phyloP scores from a whole-genome alignment of 2,888 invertebrate genomes.

The Dryomyza anilis region DNA sequence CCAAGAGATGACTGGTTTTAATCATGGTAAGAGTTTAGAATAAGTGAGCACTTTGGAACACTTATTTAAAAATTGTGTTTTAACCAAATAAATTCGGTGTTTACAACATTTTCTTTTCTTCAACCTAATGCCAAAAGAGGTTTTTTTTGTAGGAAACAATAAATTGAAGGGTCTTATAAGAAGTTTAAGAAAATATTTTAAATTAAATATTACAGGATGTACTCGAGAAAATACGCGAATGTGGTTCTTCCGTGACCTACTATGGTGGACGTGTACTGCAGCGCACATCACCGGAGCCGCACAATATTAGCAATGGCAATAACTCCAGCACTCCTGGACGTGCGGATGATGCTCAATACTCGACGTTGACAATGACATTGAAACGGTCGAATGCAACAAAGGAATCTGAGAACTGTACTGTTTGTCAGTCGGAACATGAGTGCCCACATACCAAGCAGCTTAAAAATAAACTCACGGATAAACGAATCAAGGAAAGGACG shows the following conservation, averaged over 20 bases:
- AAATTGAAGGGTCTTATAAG: no score
- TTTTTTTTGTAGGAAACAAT: no score
- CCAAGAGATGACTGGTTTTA: no score
- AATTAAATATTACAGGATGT: constrained; percentile 71
- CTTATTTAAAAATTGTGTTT: no score
- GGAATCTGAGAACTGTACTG: constrained; percentile 60
- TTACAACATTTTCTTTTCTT: no score
- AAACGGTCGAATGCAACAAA: constrained; percentile 44
- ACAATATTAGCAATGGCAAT: constrained; percentile 56
- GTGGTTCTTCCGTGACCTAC: constrained; percentile 87
- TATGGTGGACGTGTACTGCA: constrained; percentile 84
- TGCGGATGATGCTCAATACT: constrained; percentile 58
- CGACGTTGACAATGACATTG: constrained; percentile 57
- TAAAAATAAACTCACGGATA: neutral
- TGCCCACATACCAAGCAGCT: constrained; percentile 37
- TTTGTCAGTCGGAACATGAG: constrained; percentile 50
- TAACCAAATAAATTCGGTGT: no score
- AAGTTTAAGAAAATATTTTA: no score
- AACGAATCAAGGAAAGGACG: neutral
- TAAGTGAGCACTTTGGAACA: no score
- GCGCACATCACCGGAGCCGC: constrained; percentile 62
- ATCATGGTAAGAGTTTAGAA: no score
- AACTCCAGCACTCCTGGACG: constrained; percentile 54
- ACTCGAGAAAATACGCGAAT: constrained; percentile 83
- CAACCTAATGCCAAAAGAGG: no score